Conservation (phyloP, 1,140 invertebrate species). For the Andrena cerasifolii region DNA sequence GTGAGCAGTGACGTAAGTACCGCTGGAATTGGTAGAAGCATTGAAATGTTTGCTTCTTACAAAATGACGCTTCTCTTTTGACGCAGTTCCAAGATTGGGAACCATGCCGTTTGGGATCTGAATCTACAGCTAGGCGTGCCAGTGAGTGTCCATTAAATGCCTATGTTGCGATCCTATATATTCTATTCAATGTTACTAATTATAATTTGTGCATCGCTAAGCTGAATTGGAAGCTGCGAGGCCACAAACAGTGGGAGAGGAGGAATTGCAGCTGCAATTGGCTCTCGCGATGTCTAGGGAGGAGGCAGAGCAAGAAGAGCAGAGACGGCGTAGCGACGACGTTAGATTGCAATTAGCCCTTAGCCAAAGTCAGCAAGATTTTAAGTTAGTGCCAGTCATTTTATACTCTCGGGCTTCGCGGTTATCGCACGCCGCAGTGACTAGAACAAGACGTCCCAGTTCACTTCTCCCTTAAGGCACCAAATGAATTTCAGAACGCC, state of each 20-base stretch:
- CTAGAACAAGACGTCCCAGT: too few relatives aligned
- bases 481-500: constrained; percentile 73
- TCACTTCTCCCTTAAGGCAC: not conserved
- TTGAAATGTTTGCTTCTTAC: not conserved
- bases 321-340: constrained; percentile 95
- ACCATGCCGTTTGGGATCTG: constrained; percentile 74
- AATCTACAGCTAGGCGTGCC: constrained; percentile 76
- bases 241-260: constrained; percentile 97
- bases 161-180: constrained; percentile 37
- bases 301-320: constrained; percentile 98
- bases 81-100: constrained; percentile 80
- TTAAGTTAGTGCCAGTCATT: constrained; percentile 84
- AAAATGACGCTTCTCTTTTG: constrained; percentile 16
- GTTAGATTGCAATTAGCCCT: constrained; percentile 96
- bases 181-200: not conserved
- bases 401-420: not conserved
- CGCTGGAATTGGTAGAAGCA: not conserved
- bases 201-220: constrained; percentile 44
- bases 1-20: constrained; percentile 77
- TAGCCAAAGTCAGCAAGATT: constrained; percentile 96
- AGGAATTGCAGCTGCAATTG: constrained; percentile 98
- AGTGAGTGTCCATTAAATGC: constrained; percentile 56
- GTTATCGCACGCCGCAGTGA: not conserved
- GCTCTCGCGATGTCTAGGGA: constrained; percentile 99
- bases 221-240: constrained; percentile 95